A percentile compares a stretch with the other conserved stretches of the same genome.
Evolutionary conservation across 2,888 invertebrate genomes (phyloP).

Genomic region (Platycnemis pennipes): DNA sequence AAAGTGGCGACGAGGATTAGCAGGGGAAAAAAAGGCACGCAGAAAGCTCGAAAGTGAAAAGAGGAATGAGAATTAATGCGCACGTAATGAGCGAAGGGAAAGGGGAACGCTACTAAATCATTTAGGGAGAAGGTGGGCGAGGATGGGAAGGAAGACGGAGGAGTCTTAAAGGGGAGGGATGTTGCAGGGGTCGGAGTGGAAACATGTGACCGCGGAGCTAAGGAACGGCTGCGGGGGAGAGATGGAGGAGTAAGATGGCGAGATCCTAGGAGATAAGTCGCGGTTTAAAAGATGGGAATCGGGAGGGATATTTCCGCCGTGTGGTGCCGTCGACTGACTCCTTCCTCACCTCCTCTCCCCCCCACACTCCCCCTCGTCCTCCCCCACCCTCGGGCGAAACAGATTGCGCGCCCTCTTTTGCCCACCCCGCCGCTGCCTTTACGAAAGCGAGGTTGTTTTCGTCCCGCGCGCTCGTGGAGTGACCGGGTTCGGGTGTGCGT

Average conservation of each 20-base stretch:
- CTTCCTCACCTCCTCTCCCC: not conserved
- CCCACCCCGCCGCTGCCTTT: not conserved
- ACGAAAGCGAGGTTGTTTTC: conserved; percentile 44
- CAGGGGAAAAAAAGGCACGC: not conserved
- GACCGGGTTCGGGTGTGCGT: not conserved
- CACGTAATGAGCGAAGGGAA: conserved; percentile 35
- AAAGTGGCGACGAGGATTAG: not conserved
- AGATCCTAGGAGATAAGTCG: conserved; percentile 44
- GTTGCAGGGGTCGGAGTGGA: not conserved
- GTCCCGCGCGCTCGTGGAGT: not conserved
- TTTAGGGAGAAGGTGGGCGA: not conserved
- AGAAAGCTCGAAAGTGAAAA: not conserved
- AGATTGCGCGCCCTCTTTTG: conserved; percentile 5
- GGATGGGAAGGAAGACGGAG: not conserved
- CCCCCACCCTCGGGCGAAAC: not conserved
- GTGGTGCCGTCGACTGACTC: not conserved
- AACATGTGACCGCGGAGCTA: not conserved
- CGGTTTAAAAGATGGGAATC: conserved; percentile 43
- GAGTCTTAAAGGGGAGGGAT: not conserved
- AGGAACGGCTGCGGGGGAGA: not conserved
- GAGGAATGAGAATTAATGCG: not conserved
- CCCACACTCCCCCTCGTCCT: not conserved
- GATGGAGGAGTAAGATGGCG: conserved; percentile 18
- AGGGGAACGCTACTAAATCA: not conserved
- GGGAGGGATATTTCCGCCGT: conserved; percentile 8